These are phyloP conservation scores for Callipepla californica DNA, from an alignment of 2,113 vertebrate genomes.

Conservation along the genomic window DNA sequence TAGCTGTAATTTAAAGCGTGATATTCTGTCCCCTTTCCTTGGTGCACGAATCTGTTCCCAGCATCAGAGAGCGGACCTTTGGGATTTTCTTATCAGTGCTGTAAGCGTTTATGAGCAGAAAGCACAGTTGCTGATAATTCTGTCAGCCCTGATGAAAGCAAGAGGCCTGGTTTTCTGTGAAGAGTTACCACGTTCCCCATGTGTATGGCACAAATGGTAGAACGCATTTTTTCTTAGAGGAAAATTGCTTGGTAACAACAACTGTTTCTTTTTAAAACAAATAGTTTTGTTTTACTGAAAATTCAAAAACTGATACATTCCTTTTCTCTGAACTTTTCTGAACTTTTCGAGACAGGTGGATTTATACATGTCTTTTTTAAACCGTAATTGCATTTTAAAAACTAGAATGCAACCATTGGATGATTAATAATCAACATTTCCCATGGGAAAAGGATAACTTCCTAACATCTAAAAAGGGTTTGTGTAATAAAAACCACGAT, in stretches of 20 bases:
- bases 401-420: neutral
- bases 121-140: neutral
- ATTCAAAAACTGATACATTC: neutral
- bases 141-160: neutral
- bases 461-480: neutral
- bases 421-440: neutral
- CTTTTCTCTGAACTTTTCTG: neutral
- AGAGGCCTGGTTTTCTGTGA: neutral
- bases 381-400: neutral
- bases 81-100: neutral
- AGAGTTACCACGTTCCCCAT: neutral
- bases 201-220: neutral
- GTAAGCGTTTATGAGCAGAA: neutral
- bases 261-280: neutral
- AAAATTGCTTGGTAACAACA: conserved; percentile 3
- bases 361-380: neutral
- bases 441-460: neutral
- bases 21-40: neutral
- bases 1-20: neutral
- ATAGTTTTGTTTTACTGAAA: neutral
- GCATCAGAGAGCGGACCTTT: neutral
- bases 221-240: neutral
- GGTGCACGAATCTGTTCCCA: neutral
- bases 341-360: neutral
- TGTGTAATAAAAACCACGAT: neutral